phyloP scores from a whole-genome alignment of 2,888 invertebrate species.

The Brachypterus glaber region DNA sequence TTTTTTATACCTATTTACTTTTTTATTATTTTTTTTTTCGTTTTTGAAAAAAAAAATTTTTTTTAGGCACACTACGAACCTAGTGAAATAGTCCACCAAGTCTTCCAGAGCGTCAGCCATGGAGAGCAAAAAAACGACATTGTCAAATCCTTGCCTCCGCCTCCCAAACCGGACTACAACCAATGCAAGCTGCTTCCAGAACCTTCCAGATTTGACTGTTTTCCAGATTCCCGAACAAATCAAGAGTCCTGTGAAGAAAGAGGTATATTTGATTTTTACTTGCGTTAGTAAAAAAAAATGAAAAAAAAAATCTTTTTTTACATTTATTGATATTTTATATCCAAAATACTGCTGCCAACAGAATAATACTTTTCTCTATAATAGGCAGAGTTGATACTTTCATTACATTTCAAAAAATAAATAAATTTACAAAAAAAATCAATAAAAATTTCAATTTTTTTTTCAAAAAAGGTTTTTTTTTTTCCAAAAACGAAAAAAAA shows the following conservation, averaged over 20 bases:
- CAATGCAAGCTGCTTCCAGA: slow-evolving; percentile 44
- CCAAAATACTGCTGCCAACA: no score
- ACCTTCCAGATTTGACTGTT: slow-evolving; percentile 57
- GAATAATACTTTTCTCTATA: no score
- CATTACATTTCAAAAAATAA: no score
- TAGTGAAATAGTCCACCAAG: slow-evolving; percentile 23
- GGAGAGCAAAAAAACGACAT: slow-evolving; percentile 9
- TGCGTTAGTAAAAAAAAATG: no score
- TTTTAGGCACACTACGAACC: slow-evolving; percentile 30
- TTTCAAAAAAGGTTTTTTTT: no score
- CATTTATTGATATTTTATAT: no score
- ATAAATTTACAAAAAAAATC: no score
- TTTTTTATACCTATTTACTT: neutral
- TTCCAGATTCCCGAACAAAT: slow-evolving; percentile 49
- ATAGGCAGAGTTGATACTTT: no score
- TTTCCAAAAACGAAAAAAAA: no score
- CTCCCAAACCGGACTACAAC: slow-evolving; percentile 35
- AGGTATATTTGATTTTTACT: no score
- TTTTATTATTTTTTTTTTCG: slow-evolving; percentile 1
- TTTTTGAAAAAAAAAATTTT: slow-evolving; percentile 8
- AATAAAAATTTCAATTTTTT: no score
- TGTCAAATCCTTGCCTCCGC: slow-evolving; percentile 33
- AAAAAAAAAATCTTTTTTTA: no score
- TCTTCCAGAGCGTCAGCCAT: slow-evolving; percentile 13
- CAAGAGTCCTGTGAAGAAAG: slow-evolving; percentile 49